Conservation (phyloP, 2,888 invertebrate species). For the Pantelozetes paolii region DNA sequence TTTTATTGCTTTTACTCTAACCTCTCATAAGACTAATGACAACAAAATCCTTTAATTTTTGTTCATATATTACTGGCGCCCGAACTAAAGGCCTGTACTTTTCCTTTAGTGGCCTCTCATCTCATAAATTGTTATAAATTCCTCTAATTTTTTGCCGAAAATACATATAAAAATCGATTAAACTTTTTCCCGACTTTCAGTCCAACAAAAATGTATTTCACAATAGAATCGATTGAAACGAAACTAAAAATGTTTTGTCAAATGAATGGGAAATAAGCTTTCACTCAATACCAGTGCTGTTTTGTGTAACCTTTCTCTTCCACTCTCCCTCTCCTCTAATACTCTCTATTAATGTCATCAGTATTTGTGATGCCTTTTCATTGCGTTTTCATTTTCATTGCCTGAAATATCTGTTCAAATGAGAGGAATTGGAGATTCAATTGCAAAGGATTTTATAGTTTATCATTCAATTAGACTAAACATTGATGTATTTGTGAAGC, state of each 20-base stretch:
- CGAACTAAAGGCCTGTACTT: neutral
- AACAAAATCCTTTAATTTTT: conserved; percentile 7
- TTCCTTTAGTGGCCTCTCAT: neutral
- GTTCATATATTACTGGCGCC: neutral
- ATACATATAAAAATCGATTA: neutral
- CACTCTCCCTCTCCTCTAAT: neutral
- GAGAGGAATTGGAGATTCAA: neutral
- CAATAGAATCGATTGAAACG: neutral
- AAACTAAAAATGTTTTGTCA: neutral
- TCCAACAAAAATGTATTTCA: no score
- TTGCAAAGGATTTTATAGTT: no score
- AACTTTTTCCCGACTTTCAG: no score
- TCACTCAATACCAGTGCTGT: neutral
- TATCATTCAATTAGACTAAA: no score
- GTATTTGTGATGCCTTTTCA: neutral
- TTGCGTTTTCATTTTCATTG: neutral
- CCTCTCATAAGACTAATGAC: conserved; percentile 7
- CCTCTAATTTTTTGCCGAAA: neutral
- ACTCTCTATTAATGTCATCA: no score
- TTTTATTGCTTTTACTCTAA: neutral
- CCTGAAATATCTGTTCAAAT: neutral
- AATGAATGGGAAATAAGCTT: neutral
- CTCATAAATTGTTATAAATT: conserved; percentile 22
- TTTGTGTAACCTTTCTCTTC: neutral
- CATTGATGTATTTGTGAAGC: no score